Evolutionary conservation across 1,140 invertebrate species (phyloP).

Genomic region (Mamestra configurata): DNA sequence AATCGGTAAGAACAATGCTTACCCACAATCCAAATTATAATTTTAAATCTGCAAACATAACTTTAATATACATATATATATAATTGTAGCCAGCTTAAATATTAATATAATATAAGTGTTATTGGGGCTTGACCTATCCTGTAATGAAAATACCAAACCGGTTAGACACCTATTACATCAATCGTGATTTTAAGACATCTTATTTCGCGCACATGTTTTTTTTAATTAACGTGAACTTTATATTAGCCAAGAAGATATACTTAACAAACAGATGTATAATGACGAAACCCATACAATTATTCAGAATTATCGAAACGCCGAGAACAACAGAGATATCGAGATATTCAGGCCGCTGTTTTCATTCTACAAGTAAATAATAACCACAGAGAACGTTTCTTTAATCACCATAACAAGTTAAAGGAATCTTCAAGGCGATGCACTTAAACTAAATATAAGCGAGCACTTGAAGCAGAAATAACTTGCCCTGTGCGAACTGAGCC

Average conservation of each 20-base stretch:
- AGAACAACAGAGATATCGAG: too few relatives aligned
- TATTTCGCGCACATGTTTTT: too few relatives aligned
- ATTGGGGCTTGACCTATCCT: not conserved
- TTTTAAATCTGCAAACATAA: not conserved
- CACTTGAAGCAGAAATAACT: slow-evolving; percentile 41
- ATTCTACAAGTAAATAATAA: not conserved
- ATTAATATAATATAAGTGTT: not conserved
- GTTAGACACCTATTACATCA: not conserved
- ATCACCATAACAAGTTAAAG: not conserved
- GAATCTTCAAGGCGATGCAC: slow-evolving; percentile 22
- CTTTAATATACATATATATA: too few relatives aligned
- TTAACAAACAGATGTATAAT: too few relatives aligned
- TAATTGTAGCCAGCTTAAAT: not conserved
- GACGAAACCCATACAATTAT: too few relatives aligned
- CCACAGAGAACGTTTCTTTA: not conserved
- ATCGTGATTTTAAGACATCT: too few relatives aligned
- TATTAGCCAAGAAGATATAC: too few relatives aligned
- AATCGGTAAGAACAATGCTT: not conserved
- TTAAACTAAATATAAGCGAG: slow-evolving; percentile 42
- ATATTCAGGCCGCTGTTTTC: too few relatives aligned
- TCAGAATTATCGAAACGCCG: too few relatives aligned
- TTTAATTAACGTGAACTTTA: too few relatives aligned
- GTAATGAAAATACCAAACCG: not conserved
- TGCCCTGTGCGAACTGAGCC: slow-evolving; percentile 18
- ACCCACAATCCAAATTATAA: not conserved